phyloP scores from a whole-genome alignment of 2,888 invertebrate species.

The Thereva unica region DNA sequence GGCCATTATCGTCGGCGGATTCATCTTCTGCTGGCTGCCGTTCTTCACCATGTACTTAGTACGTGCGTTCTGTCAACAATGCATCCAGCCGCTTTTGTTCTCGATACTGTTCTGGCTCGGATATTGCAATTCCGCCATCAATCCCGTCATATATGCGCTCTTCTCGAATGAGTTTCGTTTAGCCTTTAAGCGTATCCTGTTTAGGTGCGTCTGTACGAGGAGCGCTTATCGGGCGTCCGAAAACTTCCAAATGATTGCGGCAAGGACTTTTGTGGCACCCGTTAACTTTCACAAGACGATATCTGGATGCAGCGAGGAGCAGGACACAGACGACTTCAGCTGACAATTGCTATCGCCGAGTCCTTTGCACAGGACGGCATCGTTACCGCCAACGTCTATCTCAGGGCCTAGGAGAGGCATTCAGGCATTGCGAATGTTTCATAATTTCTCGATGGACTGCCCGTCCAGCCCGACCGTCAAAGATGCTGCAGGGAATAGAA shows the following conservation, averaged over 20 bases:
- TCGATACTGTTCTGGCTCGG: constrained; percentile 96
- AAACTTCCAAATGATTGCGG: constrained; percentile 57
- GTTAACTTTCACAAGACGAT: constrained; percentile 58
- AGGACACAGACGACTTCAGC: constrained; percentile 48
- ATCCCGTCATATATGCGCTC: constrained; percentile 91
- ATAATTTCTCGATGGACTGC: constrained; percentile 24
- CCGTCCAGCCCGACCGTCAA: not conserved
- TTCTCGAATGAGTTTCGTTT: constrained; percentile 94
- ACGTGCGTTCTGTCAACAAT: constrained; percentile 83
- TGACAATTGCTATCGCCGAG: constrained; percentile 52
- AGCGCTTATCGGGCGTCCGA: constrained; percentile 58
- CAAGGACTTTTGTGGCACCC: constrained; percentile 55
- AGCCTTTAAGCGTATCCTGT: constrained; percentile 91
- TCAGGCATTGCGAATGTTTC: constrained; percentile 16
- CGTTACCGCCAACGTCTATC: constrained; percentile 46
- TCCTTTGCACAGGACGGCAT: constrained; percentile 49
- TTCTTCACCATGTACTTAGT: constrained; percentile 95
- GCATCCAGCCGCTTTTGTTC: constrained; percentile 84
- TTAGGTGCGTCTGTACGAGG: constrained; percentile 74
- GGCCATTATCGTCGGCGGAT: constrained; percentile 96
- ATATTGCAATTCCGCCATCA: constrained; percentile 95
- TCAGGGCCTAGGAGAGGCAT: constrained; percentile 17
- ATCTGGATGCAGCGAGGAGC: constrained; percentile 54
- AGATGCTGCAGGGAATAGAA: constrained; percentile 7
- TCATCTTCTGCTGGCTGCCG: constrained; percentile 95